Conservation (phyloP, 2,888 invertebrate species). For the Dicyrtoma fusca region DNA sequence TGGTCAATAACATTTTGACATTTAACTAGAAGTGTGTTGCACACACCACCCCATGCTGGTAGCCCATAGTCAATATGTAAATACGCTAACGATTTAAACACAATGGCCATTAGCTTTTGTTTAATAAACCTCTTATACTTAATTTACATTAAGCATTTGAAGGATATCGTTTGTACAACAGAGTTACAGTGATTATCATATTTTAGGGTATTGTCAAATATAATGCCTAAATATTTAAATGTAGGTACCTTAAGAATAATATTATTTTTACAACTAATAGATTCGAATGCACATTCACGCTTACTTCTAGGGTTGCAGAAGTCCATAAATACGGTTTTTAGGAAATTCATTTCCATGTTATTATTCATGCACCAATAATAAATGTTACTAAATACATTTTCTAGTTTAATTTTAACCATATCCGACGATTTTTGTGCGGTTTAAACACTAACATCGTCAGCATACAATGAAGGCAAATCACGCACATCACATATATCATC, state of each 20-base stretch:
- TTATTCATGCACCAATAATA: background rate
- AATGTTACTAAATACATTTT: background rate
- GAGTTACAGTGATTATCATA: background rate
- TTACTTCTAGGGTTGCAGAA: too few species aligned
- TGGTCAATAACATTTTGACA: background rate
- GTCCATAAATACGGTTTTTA: too few species aligned
- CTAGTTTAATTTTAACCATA: background rate
- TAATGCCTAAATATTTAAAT: slow-evolving; percentile 7
- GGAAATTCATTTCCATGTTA: background rate
- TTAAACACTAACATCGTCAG: background rate
- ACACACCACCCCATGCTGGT: background rate
- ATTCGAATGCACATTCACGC: too few species aligned
- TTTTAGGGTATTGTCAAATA: background rate
- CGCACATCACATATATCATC: background rate
- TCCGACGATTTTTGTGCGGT: background rate
- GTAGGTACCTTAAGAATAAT: background rate
- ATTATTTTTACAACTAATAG: background rate
- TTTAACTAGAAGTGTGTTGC: background rate
- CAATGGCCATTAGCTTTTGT: too few species aligned
- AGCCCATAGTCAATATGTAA: background rate
- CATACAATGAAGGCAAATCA: background rate
- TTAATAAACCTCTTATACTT: slow-evolving; percentile 2
- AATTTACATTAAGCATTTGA: background rate
- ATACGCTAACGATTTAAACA: background rate
- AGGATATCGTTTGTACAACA: background rate